These are phyloP conservation scores for Tylochromis polylepis DNA, from an alignment of 2,113 vertebrate genomes.

Conservation along the genomic window DNA sequence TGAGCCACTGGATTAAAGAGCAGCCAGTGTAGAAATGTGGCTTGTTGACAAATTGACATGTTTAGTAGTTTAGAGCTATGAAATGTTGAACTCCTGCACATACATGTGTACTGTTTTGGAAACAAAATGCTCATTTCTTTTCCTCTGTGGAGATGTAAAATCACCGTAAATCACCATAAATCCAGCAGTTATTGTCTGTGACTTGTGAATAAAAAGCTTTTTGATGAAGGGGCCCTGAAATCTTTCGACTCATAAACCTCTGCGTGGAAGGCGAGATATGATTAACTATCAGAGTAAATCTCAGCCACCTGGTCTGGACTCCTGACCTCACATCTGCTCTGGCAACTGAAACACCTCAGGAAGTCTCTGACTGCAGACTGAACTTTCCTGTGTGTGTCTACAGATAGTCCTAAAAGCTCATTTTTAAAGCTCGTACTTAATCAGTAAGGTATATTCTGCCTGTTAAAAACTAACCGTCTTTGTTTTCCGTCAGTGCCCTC, in stretches of 20 bases:
- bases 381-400: neutral
- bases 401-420: neutral
- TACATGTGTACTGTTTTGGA: neutral
- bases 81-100: neutral
- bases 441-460: neutral
- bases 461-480: neutral
- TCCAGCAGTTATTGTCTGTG: neutral
- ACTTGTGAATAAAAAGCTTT: constrained; percentile 7
- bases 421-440: neutral
- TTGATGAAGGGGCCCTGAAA: constrained; percentile 20
- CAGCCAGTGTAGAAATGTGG: neutral
- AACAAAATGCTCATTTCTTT: neutral
- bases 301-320: constrained; percentile 53
- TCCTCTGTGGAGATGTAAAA: neutral
- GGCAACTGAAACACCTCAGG: constrained; percentile 10
- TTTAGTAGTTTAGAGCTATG: neutral
- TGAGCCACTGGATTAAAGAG: neutral
- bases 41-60: neutral
- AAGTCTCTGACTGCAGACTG: neutral
- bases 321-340: constrained; percentile 33
- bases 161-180: neutral
- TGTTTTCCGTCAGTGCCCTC: neutral
- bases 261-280: constrained; percentile 17
- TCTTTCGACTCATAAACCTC: constrained; percentile 7
- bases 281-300: constrained; percentile 48